Conservation (phyloP, 1,140 invertebrate species). For the Ganaspis sp. region DNA sequence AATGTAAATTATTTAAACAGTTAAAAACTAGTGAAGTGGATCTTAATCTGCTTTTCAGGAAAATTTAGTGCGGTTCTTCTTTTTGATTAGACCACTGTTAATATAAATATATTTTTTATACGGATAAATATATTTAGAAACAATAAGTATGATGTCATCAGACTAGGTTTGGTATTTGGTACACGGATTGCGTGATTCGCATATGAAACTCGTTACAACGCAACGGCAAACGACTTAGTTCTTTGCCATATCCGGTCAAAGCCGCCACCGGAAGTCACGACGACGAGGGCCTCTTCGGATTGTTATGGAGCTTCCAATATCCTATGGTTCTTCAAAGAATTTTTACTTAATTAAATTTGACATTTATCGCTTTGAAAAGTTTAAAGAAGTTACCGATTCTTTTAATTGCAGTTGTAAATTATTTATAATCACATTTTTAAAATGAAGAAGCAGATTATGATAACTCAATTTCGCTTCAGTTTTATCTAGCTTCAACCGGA, state of each 20-base stretch:
- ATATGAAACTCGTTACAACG: conserved; percentile 59
- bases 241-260: conserved; percentile 69
- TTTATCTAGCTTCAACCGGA: too few species aligned
- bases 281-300: conserved; percentile 17
- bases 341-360: background rate
- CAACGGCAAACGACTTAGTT: conserved; percentile 56
- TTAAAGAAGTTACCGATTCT: too few species aligned
- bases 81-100: background rate
- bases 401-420: too few species aligned
- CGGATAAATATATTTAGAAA: background rate
- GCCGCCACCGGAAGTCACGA: conserved; percentile 67
- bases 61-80: too few species aligned
- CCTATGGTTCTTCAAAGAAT: background rate
- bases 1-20: too few species aligned
- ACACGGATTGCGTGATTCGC: conserved; percentile 66
- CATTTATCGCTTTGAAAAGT: background rate
- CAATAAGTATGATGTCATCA: conserved; percentile 64
- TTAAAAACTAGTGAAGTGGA: too few species aligned
- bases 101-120: background rate
- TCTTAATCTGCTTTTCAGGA: too few species aligned
- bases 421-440: too few species aligned
- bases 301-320: conserved; percentile 19
- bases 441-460: too few species aligned
- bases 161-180: conserved; percentile 66
- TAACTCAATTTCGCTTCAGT: too few species aligned